phyloP scores from a whole-genome alignment of 2,113 vertebrate species.

The Platysternon megacephalum region DNA sequence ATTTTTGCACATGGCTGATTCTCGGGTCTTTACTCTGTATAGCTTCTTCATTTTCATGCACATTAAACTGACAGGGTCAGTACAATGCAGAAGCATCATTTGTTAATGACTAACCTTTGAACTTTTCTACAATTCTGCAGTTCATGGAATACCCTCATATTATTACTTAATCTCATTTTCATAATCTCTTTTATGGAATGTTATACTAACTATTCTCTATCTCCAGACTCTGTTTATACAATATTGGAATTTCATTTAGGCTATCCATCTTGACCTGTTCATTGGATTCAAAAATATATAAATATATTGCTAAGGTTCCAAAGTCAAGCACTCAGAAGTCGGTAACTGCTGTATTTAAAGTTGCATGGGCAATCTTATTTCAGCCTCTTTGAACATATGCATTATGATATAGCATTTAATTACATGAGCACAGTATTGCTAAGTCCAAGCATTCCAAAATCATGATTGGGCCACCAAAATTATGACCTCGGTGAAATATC shows the following conservation, averaged over 20 bases:
- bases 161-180: neutral
- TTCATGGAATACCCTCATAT: neutral
- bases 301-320: neutral
- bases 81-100: neutral
- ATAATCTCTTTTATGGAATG: neutral
- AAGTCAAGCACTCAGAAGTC: too few relatives aligned
- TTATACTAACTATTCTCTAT: neutral
- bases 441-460: neutral
- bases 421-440: neutral
- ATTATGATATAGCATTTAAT: neutral
- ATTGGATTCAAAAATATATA: neutral
- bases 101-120: neutral
- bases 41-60: neutral
- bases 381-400: neutral
- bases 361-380: neutral
- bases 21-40: neutral
- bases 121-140: neutral
- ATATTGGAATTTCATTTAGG: neutral
- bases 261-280: neutral
- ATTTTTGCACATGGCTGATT: neutral
- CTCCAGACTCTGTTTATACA: neutral
- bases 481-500: too few relatives aligned
- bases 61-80: neutral
- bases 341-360: neutral
- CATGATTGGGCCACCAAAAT: too few relatives aligned